phyloP scores from a whole-genome alignment of 1,140 invertebrate species.

The Drosophila sechellia region DNA sequence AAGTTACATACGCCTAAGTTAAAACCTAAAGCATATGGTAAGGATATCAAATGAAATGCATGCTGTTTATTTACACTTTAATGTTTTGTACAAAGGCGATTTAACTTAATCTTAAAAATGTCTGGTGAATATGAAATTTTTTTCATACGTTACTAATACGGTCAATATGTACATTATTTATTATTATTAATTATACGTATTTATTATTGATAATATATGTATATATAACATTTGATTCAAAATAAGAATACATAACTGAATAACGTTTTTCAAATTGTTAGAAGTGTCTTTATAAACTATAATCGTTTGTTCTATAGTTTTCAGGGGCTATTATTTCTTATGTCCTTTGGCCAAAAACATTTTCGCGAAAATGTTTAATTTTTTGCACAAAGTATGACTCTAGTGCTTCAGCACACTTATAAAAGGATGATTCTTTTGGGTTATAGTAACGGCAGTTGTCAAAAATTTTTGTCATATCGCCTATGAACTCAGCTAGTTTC shows the following conservation, averaged over 20 bases:
- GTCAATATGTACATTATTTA: conserved; percentile 28
- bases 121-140: conserved; percentile 15
- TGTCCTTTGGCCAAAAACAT: conserved; percentile 83
- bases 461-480: conserved; percentile 99
- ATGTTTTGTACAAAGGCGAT: conserved; percentile 21
- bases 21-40: not conserved
- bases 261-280: not conserved
- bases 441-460: conserved; percentile 99
- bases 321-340: conserved; percentile 27
- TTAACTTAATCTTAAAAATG: not conserved
- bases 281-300: conserved; percentile 10
- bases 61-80: conserved; percentile 33
- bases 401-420: conserved; percentile 96
- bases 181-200: not conserved
- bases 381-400: conserved; percentile 98
- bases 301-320: not conserved
- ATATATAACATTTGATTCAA: conserved; percentile 2
- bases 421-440: conserved; percentile 97
- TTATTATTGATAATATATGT: conserved; percentile 5
- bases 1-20: not conserved
- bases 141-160: conserved; percentile 8
- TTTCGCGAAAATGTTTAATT: conserved; percentile 93
- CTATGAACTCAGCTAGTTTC: conserved; percentile 96
- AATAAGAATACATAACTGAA: conserved; percentile 1
- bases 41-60: conserved; percentile 32